phyloP scores from a whole-genome alignment of 2,113 vertebrate species.

The Clarias macrocephalus region DNA sequence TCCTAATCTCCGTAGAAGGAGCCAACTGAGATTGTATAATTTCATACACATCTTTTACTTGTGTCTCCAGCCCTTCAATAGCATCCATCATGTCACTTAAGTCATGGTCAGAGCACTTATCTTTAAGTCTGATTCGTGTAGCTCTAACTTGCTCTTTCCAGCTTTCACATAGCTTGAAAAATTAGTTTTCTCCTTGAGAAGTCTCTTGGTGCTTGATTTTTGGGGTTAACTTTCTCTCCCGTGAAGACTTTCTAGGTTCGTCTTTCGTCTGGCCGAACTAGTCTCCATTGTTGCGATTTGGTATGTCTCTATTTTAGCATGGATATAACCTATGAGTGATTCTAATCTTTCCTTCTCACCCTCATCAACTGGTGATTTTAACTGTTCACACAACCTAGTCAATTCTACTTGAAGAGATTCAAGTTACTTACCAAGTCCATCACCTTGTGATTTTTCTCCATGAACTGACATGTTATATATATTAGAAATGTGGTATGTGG shows the following conservation, averaged over 20 bases:
- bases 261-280: neutral
- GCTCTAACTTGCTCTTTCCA: conserved; percentile 38
- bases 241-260: conserved; percentile 29
- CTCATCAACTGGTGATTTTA: neutral
- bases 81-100: conserved; percentile 26
- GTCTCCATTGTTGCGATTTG: neutral
- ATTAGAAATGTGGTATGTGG: too few relatives aligned
- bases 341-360: conserved; percentile 24
- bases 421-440: neutral
- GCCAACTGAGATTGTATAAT: too few relatives aligned
- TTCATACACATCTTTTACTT: too few relatives aligned
- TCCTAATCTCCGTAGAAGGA: too few relatives aligned
- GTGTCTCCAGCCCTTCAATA: too few relatives aligned
- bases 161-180: conserved; percentile 24
- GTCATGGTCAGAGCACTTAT: conserved; percentile 37
- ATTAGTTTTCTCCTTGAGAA: conserved; percentile 26
- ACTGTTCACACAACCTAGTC: conserved; percentile 9
- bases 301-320: neutral
- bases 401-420: too few relatives aligned
- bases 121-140: conserved; percentile 28
- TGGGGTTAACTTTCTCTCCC: conserved; percentile 37
- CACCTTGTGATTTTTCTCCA: conserved; percentile 13
- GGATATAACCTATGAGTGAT: conserved; percentile 2
- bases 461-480: conserved; percentile 16
- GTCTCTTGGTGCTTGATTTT: conserved; percentile 44